phyloP scores from a whole-genome alignment of 2,888 invertebrate species.

The Scrobipalpa atriplicella region DNA sequence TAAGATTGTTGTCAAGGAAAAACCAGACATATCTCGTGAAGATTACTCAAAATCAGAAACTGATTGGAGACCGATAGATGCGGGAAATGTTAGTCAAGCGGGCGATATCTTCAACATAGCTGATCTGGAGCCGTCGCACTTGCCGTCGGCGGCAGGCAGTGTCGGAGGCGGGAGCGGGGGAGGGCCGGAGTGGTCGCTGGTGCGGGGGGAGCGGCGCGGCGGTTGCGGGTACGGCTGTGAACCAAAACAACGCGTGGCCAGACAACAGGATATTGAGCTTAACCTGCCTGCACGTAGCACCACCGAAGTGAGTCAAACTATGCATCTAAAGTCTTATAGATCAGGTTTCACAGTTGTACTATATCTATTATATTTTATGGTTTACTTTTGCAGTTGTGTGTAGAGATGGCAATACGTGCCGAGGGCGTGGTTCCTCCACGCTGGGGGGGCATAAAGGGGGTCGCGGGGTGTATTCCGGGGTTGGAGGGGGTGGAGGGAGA shows the following conservation, averaged over 20 bases:
- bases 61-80: background rate
- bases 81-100: background rate
- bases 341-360: background rate
- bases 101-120: background rate
- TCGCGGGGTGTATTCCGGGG: constrained; percentile 17
- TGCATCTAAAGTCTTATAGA: background rate
- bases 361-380: background rate
- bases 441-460: constrained; percentile 12
- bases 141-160: background rate
- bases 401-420: background rate
- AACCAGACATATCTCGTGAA: background rate
- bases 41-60: background rate
- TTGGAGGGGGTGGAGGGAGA: constrained; percentile 7
- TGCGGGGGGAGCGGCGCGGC: constrained; percentile 30
- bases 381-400: background rate
- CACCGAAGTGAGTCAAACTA: background rate
- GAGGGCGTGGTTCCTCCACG: constrained; percentile 18
- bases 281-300: background rate
- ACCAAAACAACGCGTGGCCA: constrained; percentile 29
- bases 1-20: background rate
- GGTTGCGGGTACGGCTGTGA: background rate
- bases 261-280: constrained; percentile 6
- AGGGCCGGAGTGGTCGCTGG: constrained; percentile 51
- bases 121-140: background rate
- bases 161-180: constrained; percentile 7